A percentile compares a stretch with the other conserved stretches of the same genome.
phyloP scores from a whole-genome alignment of 2,113 vertebrate genomes.

The Rhodinocichla rosea region DNA sequence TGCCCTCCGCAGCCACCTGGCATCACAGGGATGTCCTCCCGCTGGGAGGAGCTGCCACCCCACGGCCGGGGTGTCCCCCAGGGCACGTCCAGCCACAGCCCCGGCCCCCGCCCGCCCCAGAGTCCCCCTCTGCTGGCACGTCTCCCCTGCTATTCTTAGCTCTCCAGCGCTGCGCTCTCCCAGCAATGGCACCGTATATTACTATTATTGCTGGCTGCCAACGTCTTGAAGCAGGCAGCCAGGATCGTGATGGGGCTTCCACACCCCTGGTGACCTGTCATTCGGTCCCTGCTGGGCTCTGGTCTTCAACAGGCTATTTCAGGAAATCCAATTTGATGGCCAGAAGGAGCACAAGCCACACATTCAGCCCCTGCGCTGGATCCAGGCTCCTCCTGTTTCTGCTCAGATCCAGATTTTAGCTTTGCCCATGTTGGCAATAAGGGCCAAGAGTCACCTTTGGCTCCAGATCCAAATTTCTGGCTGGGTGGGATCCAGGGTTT shows the following conservation, averaged over 20 bases:
- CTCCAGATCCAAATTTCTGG: constrained; percentile 53
- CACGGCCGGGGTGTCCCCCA: rapidly evolving
- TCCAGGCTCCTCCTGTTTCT: background rate
- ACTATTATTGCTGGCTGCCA: constrained; percentile 48
- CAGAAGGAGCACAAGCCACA: constrained; percentile 5
- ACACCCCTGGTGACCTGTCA: constrained; percentile 50
- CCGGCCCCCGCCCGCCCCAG: background rate
- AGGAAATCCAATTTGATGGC: constrained; percentile 15
- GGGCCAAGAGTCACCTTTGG: constrained; percentile 60
- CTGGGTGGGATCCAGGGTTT: constrained; percentile 49
- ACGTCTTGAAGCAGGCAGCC: constrained; percentile 28
- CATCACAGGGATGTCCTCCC: rapidly evolving
- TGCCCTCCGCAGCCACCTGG: background rate
- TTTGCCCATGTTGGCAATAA: background rate
- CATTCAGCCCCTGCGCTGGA: background rate
- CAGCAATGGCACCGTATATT: background rate
- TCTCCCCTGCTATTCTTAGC: constrained; percentile 54
- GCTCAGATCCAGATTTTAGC: constrained; percentile 24
- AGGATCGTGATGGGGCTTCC: constrained; percentile 29
- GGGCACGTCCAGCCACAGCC: background rate
- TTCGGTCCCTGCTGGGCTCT: constrained; percentile 4
- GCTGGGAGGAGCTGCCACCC: background rate
- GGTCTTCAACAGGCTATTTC: constrained; percentile 45
- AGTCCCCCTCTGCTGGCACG: background rate
- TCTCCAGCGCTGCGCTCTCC: constrained; percentile 7